Conservation (phyloP, 2,888 invertebrate species). For the Blastobasis adustella region DNA sequence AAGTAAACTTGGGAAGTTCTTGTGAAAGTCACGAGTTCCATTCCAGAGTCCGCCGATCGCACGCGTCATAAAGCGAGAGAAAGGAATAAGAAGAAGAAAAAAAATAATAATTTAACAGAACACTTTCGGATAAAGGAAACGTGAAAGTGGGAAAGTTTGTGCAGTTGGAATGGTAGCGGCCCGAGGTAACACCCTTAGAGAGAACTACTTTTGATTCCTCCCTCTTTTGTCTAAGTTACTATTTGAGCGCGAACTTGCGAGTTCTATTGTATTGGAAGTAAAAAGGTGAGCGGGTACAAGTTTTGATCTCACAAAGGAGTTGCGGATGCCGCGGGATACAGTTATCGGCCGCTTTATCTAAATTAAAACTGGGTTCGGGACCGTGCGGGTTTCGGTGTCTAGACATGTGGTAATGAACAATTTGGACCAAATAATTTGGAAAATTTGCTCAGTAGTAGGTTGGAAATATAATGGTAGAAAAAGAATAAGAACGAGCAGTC, state of each 20-base stretch:
- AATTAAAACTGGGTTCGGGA: constrained; percentile 33
- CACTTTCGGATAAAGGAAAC: constrained; percentile 66
- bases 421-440: too few species aligned
- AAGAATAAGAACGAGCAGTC: too few species aligned
- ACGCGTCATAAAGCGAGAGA: constrained; percentile 49
- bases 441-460: too few species aligned
- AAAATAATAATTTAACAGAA: constrained; percentile 64
- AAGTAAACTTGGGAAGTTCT: too few species aligned
- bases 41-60: constrained; percentile 10
- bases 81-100: constrained; percentile 28
- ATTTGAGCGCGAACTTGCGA: constrained; percentile 49
- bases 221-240: constrained; percentile 67
- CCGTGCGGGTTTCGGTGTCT: too few species aligned
- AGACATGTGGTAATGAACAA: too few species aligned
- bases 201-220: constrained; percentile 57
- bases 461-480: too few species aligned
- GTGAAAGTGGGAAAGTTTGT: constrained; percentile 64
- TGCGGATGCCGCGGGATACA: constrained; percentile 18
- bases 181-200: constrained; percentile 46
- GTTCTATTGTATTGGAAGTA: constrained; percentile 40
- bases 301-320: constrained; percentile 33
- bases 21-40: too few species aligned
- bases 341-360: constrained; percentile 34
- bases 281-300: constrained; percentile 36
- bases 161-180: constrained; percentile 54